Conservation (phyloP, 2,113 vertebrate species). For the Gallinago jamesoni region DNA sequence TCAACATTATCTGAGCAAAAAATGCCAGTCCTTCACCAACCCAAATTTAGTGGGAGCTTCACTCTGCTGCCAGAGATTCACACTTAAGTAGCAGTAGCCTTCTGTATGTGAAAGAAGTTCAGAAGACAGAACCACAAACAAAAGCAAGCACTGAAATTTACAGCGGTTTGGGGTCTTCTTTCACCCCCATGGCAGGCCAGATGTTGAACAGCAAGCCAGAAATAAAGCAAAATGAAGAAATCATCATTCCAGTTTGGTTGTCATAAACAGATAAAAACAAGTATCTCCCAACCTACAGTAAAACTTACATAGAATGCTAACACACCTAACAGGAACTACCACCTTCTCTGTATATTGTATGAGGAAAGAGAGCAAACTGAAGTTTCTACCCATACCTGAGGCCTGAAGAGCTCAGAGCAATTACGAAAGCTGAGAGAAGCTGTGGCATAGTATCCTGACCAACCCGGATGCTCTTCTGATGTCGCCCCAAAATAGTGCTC, state of each 20-base stretch:
- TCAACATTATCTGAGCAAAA: background rate
- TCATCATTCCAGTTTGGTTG: background rate
- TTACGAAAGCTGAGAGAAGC: slow-evolving; percentile 79
- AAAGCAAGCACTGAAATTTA: background rate
- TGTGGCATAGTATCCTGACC: slow-evolving; percentile 88
- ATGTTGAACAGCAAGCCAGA: background rate
- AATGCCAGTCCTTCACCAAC: background rate
- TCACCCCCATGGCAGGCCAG: fast-evolving
- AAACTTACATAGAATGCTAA: background rate
- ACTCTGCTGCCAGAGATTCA: background rate
- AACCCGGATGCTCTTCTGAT: slow-evolving; percentile 80
- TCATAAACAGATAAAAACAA: background rate
- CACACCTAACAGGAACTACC: background rate
- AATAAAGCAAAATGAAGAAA: background rate
- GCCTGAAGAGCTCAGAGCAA: slow-evolving; percentile 84
- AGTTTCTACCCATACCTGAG: slow-evolving; percentile 78
- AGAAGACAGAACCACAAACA: background rate
- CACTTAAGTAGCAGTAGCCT: background rate
- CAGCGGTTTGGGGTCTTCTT: background rate
- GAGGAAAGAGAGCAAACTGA: background rate
- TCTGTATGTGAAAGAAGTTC: background rate
- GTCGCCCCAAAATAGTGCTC: slow-evolving; percentile 81
- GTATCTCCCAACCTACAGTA: background rate
- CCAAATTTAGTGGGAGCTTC: background rate
- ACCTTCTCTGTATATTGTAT: background rate